phyloP scores from a whole-genome alignment of 2,888 invertebrate species.

The Epistrophe eligans region DNA sequence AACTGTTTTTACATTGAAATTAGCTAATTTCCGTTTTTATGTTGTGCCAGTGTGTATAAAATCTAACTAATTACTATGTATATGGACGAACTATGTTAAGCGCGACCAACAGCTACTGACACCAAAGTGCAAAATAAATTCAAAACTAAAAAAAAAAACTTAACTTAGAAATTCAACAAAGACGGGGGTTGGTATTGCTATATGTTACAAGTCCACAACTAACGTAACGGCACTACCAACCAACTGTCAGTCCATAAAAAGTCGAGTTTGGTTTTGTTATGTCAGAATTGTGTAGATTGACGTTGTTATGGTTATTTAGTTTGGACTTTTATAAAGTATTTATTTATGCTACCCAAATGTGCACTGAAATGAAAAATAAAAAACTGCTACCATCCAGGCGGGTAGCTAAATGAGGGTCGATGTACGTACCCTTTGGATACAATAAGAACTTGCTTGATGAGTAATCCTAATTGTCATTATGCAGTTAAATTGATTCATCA shows the following conservation, averaged over 20 bases:
- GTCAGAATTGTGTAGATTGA: constrained; percentile 54
- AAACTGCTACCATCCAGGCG: background rate
- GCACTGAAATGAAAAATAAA: constrained; percentile 62
- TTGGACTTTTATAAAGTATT: constrained; percentile 5
- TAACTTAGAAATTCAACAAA: constrained; percentile 21
- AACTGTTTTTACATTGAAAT: constrained; percentile 51
- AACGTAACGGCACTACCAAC: constrained; percentile 39
- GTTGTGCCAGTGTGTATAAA: constrained; percentile 27
- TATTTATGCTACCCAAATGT: constrained; percentile 33
- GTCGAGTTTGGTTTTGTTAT: constrained; percentile 51
- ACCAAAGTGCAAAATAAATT: constrained; percentile 32
- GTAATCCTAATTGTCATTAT: constrained; percentile 56
- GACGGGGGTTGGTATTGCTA: constrained; percentile 45
- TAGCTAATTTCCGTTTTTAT: constrained; percentile 53
- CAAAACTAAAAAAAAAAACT: constrained; percentile 31
- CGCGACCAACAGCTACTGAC: constrained; percentile 33
- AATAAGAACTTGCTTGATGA: constrained; percentile 35
- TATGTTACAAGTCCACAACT: constrained; percentile 12
- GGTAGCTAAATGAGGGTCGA: constrained; percentile 39
- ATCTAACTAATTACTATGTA: constrained; percentile 46
- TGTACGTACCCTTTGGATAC: constrained; percentile 32
- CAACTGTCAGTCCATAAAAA: constrained; percentile 51
- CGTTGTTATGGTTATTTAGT: constrained; percentile 69
- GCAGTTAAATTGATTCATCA: constrained; percentile 70
- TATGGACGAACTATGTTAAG: constrained; percentile 9